Evolutionary conservation across 2,113 vertebrate species (phyloP).

Genomic region (Oxyura jamaicensis): DNA sequence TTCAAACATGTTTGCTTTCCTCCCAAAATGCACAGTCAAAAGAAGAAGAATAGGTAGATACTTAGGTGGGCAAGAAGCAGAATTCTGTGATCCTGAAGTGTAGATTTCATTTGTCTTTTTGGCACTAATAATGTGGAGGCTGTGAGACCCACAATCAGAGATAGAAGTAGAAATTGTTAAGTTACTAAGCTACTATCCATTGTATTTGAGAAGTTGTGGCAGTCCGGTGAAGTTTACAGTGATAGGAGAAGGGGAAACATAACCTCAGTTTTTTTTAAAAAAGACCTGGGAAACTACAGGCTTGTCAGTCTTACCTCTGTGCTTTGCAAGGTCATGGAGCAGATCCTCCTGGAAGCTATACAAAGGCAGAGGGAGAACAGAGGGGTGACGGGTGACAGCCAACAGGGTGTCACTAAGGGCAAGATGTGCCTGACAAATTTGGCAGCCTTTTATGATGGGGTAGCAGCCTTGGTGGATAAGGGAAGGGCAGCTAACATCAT

Average conservation of each 20-base stretch:
- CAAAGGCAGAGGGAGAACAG: not conserved
- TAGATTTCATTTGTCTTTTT: not conserved
- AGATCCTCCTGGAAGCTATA: not conserved
- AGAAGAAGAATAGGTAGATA: constrained; percentile 1
- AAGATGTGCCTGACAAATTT: not conserved
- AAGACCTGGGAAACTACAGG: not conserved
- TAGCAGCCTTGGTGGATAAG: not conserved
- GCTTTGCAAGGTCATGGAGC: not conserved
- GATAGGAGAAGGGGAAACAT: not conserved
- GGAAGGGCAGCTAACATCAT: too few relatives aligned
- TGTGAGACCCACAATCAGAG: not conserved
- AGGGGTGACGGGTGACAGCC: not conserved
- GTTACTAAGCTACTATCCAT: not conserved
- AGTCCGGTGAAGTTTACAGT: not conserved
- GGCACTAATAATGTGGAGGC: not conserved
- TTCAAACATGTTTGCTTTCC: constrained; percentile 16
- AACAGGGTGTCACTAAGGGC: not conserved
- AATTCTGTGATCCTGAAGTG: not conserved
- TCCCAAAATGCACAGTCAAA: not conserved
- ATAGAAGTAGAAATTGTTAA: not conserved
- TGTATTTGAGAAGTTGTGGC: not conserved
- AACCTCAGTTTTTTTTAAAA: not conserved
- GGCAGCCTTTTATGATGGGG: not conserved
- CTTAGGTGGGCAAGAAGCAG: not conserved
- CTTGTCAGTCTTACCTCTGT: not conserved